Evolutionary conservation across 2,888 invertebrate species (phyloP).

Genomic region (Sesia apiformis): DNA sequence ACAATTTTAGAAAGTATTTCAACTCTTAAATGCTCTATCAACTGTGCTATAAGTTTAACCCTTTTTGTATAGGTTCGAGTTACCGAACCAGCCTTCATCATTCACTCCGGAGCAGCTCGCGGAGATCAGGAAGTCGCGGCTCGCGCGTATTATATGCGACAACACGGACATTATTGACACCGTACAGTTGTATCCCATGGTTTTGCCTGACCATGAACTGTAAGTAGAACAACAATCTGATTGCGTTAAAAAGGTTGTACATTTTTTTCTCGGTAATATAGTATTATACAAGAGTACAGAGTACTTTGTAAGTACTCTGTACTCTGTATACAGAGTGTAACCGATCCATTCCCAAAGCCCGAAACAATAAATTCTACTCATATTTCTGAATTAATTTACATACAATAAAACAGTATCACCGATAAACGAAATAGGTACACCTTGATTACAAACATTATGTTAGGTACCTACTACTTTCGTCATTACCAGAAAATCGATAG

Average conservation of each 20-base stretch:
- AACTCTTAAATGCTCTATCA: too few species aligned
- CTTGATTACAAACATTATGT: too few species aligned
- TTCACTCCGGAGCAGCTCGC: slow-evolving; percentile 90
- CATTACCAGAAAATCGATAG: too few species aligned
- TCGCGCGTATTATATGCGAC: slow-evolving; percentile 91
- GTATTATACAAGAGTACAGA: background rate
- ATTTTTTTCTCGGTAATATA: background rate
- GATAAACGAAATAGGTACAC: too few species aligned
- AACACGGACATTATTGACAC: slow-evolving; percentile 94
- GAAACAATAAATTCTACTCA: background rate
- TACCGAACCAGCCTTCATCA: slow-evolving; percentile 92
- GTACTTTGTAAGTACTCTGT: background rate
- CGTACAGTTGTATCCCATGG: slow-evolving; percentile 93
- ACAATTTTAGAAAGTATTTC: too few species aligned
- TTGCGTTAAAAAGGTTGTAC: background rate
- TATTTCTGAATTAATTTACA: background rate
- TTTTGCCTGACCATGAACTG: slow-evolving; percentile 94
- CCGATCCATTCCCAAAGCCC: background rate
- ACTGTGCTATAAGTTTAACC: too few species aligned
- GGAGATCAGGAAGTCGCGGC: slow-evolving; percentile 86
- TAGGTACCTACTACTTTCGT: too few species aligned
- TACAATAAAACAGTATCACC: too few species aligned
- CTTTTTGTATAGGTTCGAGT: slow-evolving; percentile 78
- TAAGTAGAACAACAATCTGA: slow-evolving; percentile 64
- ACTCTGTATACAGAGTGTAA: background rate